phyloP scores from a whole-genome alignment of 2,888 invertebrate species.

The Saturnia japonica region DNA sequence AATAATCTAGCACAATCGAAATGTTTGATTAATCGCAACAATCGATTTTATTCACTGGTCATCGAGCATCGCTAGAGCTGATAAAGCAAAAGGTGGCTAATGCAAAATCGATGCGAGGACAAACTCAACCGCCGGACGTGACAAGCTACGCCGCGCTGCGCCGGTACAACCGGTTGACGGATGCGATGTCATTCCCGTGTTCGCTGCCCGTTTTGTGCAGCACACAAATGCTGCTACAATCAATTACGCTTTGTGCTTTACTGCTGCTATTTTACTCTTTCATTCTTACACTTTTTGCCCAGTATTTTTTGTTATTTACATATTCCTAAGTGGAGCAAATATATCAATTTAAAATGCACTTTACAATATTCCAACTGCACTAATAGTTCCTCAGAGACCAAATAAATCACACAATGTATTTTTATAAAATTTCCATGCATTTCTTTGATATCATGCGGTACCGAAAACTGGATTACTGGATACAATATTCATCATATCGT shows the following conservation, averaged over 20 bases:
- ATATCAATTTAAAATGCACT: no score
- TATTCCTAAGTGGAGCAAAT: not conserved
- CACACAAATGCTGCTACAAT: constrained; percentile 8
- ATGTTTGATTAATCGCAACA: not conserved
- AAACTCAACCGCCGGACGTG: constrained; percentile 20
- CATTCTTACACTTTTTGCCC: not conserved
- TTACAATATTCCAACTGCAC: no score
- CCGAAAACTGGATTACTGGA: no score
- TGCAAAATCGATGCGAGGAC: constrained; percentile 61
- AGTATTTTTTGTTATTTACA: not conserved
- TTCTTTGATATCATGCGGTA: no score
- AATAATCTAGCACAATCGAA: not conserved
- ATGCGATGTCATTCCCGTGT: constrained; percentile 6
- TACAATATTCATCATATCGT: no score
- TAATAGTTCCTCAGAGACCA: no score
- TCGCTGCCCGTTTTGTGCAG: not conserved
- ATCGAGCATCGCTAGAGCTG: not conserved
- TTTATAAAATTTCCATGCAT: no score
- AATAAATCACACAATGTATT: no score
- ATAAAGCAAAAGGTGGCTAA: constrained; percentile 56
- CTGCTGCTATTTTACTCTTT: not conserved
- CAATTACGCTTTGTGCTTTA: constrained; percentile 3
- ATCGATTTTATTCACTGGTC: not conserved
- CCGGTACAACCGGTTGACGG: not conserved
- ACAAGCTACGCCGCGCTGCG: not conserved